Base-by-base conservation (phyloP, 2,888 invertebrate species). In the Eupithecia abbreviata region DNA sequence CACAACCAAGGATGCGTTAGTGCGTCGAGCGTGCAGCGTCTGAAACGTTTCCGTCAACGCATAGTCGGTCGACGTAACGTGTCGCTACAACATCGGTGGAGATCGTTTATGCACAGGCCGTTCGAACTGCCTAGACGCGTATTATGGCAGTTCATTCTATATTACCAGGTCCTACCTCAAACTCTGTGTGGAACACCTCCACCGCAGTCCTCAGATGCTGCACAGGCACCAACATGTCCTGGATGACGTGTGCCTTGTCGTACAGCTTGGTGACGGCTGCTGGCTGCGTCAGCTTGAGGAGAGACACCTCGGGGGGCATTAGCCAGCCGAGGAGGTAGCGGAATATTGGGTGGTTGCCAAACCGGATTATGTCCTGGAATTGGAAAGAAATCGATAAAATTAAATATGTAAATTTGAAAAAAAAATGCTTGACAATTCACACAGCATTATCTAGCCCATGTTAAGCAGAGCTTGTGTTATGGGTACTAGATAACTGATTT, bases 221-320 rank as follows among this genome's bases (percentile, higher is more conserved):
- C 4, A 97, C 90, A 0, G 98, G 98, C 5, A 98, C 96, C 80
- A 98, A 92, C 97, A 98, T 97, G 88, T 98, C 98, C 87, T 98
- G 97, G 67, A 98, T 96, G 71, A 98, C 96, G 89, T 98, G 98
- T 51, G 96, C 96, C 78, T 96, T 95, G 82, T 98, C 97, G 87
- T 98, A 98, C 83, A 98, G 90, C 85, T 96, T 95, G 85, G 96
- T 96, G 4, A 97, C 95, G 0, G 97, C 96, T 69, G 96, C 93
- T 0, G 97, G 96, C 88, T 97, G 97, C 0, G 97, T 97, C 81
- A 97, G 91, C 90, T 98, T 98, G 79, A 98, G 91, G 10, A 98
- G 93, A 0, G 98, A 96, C 12, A 98, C 96, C 89, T 98, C 98
- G 0, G 98, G 98, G 0, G 98, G 98, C 91, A 97, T 96, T 92